A percentile compares a stretch with the other conserved stretches of the same genome.
phyloP scores from a whole-genome alignment of 2,888 invertebrate genomes.

The Luperina nickerlii region DNA sequence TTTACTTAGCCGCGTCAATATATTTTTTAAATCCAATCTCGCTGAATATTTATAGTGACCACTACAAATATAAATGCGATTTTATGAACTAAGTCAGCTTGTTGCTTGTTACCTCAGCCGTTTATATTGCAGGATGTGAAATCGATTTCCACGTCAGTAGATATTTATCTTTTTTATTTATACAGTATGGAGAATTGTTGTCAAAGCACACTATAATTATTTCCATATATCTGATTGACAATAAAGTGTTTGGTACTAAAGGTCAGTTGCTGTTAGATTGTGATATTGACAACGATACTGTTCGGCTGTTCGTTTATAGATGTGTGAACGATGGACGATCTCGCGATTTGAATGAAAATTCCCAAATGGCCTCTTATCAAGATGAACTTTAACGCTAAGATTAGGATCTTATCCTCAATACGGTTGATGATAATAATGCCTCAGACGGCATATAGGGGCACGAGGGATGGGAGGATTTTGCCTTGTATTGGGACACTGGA shows the following conservation, averaged over 20 bases:
- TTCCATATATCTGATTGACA: conserved; percentile 50
- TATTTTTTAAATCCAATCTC: conserved; percentile 20
- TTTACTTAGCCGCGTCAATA: conserved; percentile 9
- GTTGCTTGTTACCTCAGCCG: conserved; percentile 2
- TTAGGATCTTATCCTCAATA: conserved; percentile 20
- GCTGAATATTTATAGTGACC: conserved; percentile 25
- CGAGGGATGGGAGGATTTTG: too few relatives aligned
- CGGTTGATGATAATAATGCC: neutral
- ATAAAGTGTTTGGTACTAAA: conserved; percentile 41
- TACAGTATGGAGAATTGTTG: conserved; percentile 40
- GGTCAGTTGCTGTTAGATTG: conserved; percentile 46
- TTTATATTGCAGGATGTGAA: conserved; percentile 42
- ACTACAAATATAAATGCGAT: conserved; percentile 37
- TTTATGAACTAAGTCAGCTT: conserved; percentile 40
- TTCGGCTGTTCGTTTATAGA: conserved; percentile 25
- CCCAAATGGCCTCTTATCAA: conserved; percentile 27
- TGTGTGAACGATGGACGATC: conserved; percentile 28
- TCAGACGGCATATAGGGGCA: neutral
- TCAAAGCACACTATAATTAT: conserved; percentile 47
- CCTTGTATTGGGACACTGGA: neutral
- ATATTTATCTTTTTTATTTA: conserved; percentile 48
- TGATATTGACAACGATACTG: conserved; percentile 26
- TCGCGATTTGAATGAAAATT: conserved; percentile 30
- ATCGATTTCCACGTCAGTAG: conserved; percentile 37
- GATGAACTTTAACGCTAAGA: conserved; percentile 18